These are phyloP conservation scores for Lamellibrachia columna DNA, from an alignment of 2,888 invertebrate species.

Conservation along the genomic window DNA sequence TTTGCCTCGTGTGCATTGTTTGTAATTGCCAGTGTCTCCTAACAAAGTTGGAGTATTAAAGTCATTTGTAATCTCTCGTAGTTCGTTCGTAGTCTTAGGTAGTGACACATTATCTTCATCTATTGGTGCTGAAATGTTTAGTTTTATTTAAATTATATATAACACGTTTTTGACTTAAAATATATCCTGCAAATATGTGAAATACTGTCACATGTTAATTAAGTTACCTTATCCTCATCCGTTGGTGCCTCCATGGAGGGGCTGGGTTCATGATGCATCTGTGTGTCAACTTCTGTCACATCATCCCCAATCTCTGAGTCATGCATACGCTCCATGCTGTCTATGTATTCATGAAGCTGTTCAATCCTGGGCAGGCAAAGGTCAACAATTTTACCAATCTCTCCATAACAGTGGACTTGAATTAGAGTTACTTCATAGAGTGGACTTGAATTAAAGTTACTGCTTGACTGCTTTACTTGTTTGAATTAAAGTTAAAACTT, in stretches of 20 bases:
- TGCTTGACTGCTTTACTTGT: background rate
- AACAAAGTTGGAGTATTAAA: too few species aligned
- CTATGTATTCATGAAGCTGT: slow-evolving; percentile 56
- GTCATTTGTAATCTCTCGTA: too few species aligned
- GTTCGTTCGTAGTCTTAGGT: too few species aligned
- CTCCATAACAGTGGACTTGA: slow-evolving; percentile 23
- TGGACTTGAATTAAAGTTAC: too few species aligned
- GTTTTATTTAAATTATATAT: too few species aligned
- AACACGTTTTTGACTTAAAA: too few species aligned
- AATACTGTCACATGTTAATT: background rate
- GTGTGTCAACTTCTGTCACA: slow-evolving; percentile 31
- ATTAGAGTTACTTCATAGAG: too few species aligned
- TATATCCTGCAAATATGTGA: background rate
- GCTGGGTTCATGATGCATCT: slow-evolving; percentile 31
- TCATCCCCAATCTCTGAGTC: slow-evolving; percentile 36
- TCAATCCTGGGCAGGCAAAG: slow-evolving; percentile 46
- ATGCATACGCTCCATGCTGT: slow-evolving; percentile 32
- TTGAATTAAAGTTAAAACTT: background rate
- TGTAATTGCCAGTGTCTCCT: too few species aligned
- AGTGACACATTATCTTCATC: too few species aligned
- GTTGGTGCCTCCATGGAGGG: slow-evolving; percentile 20
- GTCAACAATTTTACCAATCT: background rate
- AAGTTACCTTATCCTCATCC: background rate
- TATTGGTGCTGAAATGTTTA: too few species aligned
- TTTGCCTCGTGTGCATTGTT: too few species aligned